Conservation (phyloP, 2,888 invertebrate species). For the Acanthosoma haemorrhoidale region DNA sequence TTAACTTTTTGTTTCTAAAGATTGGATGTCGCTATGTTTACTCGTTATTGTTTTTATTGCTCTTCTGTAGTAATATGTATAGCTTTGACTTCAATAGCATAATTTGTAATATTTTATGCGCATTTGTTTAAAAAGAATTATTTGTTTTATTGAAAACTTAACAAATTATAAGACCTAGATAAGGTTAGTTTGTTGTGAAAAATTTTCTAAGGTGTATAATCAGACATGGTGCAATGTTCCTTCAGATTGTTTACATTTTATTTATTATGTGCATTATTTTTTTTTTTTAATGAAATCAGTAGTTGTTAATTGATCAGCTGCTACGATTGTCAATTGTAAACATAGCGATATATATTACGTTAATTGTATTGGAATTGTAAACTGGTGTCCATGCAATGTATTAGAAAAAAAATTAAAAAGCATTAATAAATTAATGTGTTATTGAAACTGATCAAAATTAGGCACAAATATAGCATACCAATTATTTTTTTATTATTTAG, state of each 20-base stretch:
- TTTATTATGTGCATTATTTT: conserved; percentile 8
- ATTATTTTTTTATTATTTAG: conserved; percentile 29
- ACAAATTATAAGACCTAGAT: not conserved
- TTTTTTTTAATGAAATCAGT: not conserved
- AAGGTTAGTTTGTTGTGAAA: not conserved
- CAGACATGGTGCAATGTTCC: conserved; percentile 22
- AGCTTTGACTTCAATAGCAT: not conserved
- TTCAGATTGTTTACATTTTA: not conserved
- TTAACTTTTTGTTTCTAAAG: not conserved
- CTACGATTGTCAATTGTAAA: conserved; percentile 21
- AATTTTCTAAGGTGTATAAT: not conserved
- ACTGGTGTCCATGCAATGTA: not conserved
- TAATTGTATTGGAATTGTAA: not conserved
- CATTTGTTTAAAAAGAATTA: not conserved
- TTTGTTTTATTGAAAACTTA: not conserved
- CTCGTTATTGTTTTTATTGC: not conserved
- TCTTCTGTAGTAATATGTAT: not conserved
- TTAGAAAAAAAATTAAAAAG: not conserved
- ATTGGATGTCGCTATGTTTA: conserved; percentile 25
- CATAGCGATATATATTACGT: conserved; percentile 19
- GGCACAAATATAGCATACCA: conserved; percentile 26
- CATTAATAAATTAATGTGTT: not conserved
- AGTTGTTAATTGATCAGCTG: not conserved
- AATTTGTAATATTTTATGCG: not conserved
- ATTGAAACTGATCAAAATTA: conserved; percentile 26